Conservation (phyloP, 2,797 vertebrate genomes). For the Sylvia borin region DNA sequence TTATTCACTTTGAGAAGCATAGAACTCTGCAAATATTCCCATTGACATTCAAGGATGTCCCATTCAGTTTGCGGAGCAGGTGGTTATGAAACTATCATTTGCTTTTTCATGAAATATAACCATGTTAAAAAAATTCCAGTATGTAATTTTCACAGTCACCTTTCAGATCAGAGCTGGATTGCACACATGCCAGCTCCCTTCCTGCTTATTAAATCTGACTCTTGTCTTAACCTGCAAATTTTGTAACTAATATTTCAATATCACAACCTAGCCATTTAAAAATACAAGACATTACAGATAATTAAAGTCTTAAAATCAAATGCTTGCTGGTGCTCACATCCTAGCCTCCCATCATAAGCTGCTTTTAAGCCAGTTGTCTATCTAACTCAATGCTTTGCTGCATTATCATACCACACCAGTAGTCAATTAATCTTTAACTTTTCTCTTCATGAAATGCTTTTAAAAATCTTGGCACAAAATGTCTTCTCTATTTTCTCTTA, state of each 20-base stretch:
- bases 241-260: constrained; percentile 19
- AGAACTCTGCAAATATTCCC: constrained; percentile 20
- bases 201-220: neutral
- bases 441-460: constrained; percentile 19
- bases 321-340: neutral
- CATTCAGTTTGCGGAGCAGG: neutral
- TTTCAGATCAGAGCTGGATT: constrained; percentile 3
- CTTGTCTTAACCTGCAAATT: constrained; percentile 30
- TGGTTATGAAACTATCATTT: constrained; percentile 36
- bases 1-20: constrained; percentile 36
- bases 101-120: neutral
- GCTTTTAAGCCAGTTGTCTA: constrained; percentile 21
- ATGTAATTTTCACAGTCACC: constrained; percentile 14
- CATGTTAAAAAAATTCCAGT: neutral
- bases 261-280: constrained; percentile 40
- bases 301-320: constrained; percentile 48
- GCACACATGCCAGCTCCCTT: neutral
- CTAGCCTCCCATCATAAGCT: constrained; percentile 2
- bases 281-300: constrained; percentile 18
- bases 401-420: constrained; percentile 14
- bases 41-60: neutral
- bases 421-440: constrained; percentile 57
- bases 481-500: constrained; percentile 22
- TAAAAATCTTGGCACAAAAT: constrained; percentile 39
- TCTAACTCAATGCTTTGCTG: constrained; percentile 33